phyloP scores from a whole-genome alignment of 92 coral and sea anemone genomes.

The Phenganax marumi region DNA sequence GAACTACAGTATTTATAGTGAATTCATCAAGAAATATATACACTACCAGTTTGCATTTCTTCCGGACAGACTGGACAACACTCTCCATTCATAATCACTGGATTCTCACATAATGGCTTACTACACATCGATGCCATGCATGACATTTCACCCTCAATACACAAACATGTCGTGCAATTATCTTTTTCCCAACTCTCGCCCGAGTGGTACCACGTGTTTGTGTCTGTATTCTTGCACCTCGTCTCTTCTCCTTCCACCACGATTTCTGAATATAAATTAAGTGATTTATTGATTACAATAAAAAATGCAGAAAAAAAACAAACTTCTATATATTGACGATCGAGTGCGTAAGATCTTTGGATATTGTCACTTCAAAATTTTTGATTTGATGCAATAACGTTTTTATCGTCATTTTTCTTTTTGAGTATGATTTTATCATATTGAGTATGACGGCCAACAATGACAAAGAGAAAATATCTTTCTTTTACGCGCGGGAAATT shows the following conservation, averaged over 20 bases:
- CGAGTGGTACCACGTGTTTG: conserved; percentile 23
- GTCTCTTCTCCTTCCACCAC: conserved; percentile 1
- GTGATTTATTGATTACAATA: neutral
- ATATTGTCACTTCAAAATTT: too few species aligned
- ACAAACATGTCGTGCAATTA: conserved; percentile 26
- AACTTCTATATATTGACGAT: too few species aligned
- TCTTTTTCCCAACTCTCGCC: conserved; percentile 37
- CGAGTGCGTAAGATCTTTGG: too few species aligned
- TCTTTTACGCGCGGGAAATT: too few species aligned
- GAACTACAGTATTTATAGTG: too few species aligned
- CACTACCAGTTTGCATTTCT: neutral
- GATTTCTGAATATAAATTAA: neutral
- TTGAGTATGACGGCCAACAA: too few species aligned
- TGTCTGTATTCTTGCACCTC: conserved; percentile 15
- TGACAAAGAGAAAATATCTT: too few species aligned
- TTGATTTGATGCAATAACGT: too few species aligned
- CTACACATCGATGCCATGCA: conserved; percentile 35
- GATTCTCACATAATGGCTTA: conserved; percentile 34
- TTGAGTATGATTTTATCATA: too few species aligned
- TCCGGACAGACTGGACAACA: conserved; percentile 49
- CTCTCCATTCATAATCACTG: conserved; percentile 23
- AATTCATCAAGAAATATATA: neutral
- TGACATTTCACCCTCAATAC: conserved; percentile 36
- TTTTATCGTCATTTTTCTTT: too few species aligned
- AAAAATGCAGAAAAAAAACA: too few species aligned